These are phyloP conservation scores for Hypomecis atomaria DNA, from an alignment of 2,888 invertebrate species.

Conservation along the genomic window DNA sequence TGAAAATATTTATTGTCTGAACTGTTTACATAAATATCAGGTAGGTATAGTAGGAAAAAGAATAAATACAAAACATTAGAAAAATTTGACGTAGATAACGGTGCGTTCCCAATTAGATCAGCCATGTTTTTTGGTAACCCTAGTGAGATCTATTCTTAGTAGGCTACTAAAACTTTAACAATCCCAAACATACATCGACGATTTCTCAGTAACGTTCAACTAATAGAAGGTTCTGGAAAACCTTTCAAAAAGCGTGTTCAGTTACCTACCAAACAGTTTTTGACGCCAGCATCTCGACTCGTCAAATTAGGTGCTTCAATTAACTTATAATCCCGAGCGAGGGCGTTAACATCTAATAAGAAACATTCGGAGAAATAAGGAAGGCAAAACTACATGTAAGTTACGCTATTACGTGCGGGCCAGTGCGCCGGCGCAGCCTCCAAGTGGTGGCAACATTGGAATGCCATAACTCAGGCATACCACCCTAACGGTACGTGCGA, in stretches of 20 bases:
- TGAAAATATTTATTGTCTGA: no score
- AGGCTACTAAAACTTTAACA: no score
- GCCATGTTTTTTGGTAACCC: no score
- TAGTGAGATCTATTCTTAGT: no score
- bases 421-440: constrained; percentile 70
- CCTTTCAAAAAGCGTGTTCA: neutral
- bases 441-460: constrained; percentile 79
- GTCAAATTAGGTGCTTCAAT: constrained; percentile 50
- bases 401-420: constrained; percentile 60
- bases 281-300: constrained; percentile 18
- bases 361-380: constrained; percentile 57
- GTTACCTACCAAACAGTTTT: neutral
- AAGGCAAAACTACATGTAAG: constrained; percentile 71
- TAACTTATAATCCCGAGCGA: constrained; percentile 60
- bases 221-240: neutral
- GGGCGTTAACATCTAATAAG: constrained; percentile 67
- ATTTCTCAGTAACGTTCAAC: no score
- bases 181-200: no score
- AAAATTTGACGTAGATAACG: no score
- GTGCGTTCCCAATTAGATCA: no score
- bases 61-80: no score
- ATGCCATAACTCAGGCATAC: constrained; percentile 83
- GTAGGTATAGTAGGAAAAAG: no score
- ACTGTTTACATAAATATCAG: no score
- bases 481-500: constrained; percentile 81